Evolutionary conservation across 2,113 vertebrate genomes (phyloP).

Genomic region (Lontra canadensis): DNA sequence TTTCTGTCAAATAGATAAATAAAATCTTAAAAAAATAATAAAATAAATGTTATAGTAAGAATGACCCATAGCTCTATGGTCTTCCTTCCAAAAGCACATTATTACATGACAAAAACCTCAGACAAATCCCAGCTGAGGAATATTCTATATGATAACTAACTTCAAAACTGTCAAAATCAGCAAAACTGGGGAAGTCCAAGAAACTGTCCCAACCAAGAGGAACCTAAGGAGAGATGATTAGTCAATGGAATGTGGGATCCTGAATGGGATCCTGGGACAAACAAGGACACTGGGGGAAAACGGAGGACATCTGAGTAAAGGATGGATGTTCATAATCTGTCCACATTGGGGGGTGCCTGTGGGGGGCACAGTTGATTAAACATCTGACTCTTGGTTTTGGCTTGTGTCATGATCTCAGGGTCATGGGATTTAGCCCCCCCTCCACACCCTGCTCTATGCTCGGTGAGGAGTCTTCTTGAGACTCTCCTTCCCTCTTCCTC

Average conservation of each 20-base stretch:
- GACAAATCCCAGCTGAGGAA: neutral
- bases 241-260: neutral
- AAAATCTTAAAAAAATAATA: no score
- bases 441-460: fast-evolving
- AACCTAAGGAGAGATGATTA: neutral
- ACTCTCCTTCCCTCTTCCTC: neutral
- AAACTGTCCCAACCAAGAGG: neutral
- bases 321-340: neutral
- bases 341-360: neutral
- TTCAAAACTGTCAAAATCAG: neutral
- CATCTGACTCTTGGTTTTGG: neutral
- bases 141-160: neutral
- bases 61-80: neutral
- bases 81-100: neutral
- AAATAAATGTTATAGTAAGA: neutral
- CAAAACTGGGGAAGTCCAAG: neutral
- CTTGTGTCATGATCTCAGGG: neutral
- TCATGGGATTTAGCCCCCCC: neutral
- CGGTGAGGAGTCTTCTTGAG: neutral
- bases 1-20: no score
- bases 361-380: neutral
- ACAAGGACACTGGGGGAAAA: neutral
- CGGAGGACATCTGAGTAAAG: neutral
- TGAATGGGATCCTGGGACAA: neutral
- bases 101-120: neutral